phyloP scores from a whole-genome alignment of 2,113 vertebrate genomes.

The Hipposideros armiger region DNA sequence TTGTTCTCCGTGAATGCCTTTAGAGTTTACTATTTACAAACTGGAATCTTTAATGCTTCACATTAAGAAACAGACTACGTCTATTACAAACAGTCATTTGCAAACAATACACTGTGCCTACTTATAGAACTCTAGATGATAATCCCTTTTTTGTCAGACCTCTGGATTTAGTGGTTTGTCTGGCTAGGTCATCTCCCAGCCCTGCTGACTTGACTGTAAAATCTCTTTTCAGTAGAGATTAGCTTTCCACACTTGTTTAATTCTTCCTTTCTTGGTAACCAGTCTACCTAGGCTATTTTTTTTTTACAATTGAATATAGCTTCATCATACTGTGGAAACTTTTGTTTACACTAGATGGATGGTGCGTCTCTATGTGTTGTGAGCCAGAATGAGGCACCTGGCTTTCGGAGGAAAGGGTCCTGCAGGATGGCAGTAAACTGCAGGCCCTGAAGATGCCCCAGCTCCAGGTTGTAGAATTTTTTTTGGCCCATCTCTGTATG shows the following conservation, averaged over 20 bases:
- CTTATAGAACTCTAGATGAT: background rate
- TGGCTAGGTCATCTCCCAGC: background rate
- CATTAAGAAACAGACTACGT: background rate
- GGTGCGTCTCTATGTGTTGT: background rate
- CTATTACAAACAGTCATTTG: background rate
- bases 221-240: background rate
- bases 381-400: background rate
- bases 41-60: background rate
- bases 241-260: constrained; percentile 7
- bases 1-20: constrained; percentile 29
- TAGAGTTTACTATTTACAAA: constrained; percentile 43
- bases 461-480: background rate
- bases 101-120: background rate
- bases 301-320: background rate
- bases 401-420: background rate
- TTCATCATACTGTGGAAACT: background rate
- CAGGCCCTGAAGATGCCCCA: background rate
- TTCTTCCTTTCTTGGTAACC: background rate
- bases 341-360: background rate
- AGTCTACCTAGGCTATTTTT: background rate
- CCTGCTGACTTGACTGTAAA: background rate
- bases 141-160: background rate
- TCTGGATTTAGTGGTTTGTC: background rate
- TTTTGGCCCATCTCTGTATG: background rate
- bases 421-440: background rate